Percentiles rank a stretch among this genome's conserved stretches.
Evolutionary conservation across 92 coral and sea anemone species (phyloP).

Genomic region (Porites divaricata): DNA sequence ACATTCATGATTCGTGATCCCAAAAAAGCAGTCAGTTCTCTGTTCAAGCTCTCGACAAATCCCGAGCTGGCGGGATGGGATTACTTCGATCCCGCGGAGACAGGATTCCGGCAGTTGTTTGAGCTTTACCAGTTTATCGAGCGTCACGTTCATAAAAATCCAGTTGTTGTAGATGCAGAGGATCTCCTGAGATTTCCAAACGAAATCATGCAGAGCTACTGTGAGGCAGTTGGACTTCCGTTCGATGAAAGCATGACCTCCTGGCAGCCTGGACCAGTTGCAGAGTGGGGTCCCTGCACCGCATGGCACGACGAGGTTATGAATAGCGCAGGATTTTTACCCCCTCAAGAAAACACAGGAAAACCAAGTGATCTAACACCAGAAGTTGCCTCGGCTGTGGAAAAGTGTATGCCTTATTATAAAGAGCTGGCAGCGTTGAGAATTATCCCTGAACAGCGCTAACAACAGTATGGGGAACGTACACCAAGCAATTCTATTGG

Average conservation of each 20-base stretch:
- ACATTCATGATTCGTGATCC: constrained; percentile 91
- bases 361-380: constrained; percentile 55
- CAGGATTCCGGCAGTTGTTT: constrained; percentile 89
- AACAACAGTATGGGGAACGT: no score
- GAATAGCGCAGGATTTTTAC: constrained; percentile 91
- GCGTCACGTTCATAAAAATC: constrained; percentile 61
- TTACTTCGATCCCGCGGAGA: constrained; percentile 86
- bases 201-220: constrained; percentile 84
- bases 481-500: no score
- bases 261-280: constrained; percentile 91
- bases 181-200: constrained; percentile 86
- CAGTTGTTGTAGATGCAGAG: constrained; percentile 91
- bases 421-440: constrained; percentile 53
- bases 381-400: constrained; percentile 61
- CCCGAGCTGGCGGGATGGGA: constrained; percentile 94
- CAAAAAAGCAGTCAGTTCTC: constrained; percentile 75
- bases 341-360: constrained; percentile 39
- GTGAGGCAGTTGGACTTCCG: constrained; percentile 82
- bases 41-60: constrained; percentile 84
- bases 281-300: constrained; percentile 89
- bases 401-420: constrained; percentile 61
- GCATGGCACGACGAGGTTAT: constrained; percentile 90
- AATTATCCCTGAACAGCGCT: no score
- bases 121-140: constrained; percentile 83
- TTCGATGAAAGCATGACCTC: constrained; percentile 88